phyloP scores from a whole-genome alignment of 2,113 vertebrate genomes.

The Aldabrachelys gigantea region DNA sequence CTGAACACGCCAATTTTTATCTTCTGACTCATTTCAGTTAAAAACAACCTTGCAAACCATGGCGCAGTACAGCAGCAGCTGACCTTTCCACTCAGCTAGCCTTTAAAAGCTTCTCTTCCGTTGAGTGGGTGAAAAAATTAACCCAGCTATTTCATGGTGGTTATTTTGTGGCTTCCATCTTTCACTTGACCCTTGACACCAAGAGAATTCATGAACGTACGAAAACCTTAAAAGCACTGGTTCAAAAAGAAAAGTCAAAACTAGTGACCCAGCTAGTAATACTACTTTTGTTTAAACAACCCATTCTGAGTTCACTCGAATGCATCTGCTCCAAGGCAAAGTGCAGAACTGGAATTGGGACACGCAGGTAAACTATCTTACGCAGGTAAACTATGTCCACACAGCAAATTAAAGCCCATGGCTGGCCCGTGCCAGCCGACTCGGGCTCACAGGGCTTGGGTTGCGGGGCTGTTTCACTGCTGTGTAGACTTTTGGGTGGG shows the following conservation, averaged over 20 bases:
- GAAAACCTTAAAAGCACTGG: accelerated
- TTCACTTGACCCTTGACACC: not conserved
- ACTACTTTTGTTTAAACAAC: not conserved
- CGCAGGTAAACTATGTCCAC: not conserved
- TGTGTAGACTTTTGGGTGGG: not conserved
- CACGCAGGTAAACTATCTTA: no score
- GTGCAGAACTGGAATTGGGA: not conserved
- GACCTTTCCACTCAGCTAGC: not conserved
- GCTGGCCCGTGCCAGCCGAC: not conserved
- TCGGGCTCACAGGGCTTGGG: not conserved
- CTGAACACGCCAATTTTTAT: not conserved
- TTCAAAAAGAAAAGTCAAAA: not conserved
- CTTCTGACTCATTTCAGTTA: not conserved
- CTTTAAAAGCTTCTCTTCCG: not conserved
- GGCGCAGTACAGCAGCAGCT: not conserved
- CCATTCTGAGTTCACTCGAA: accelerated
- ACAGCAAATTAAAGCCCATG: not conserved
- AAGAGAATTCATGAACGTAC: not conserved
- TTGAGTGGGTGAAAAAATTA: not conserved
- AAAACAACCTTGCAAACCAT: not conserved
- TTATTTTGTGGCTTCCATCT: not conserved
- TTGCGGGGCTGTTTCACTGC: not conserved
- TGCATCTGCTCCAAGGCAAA: not conserved
- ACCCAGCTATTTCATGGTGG: not conserved
- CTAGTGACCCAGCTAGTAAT: not conserved